These are phyloP conservation scores for Eulimnadia texana DNA, from an alignment of 1,140 invertebrate genomes.

Conservation along the genomic window DNA sequence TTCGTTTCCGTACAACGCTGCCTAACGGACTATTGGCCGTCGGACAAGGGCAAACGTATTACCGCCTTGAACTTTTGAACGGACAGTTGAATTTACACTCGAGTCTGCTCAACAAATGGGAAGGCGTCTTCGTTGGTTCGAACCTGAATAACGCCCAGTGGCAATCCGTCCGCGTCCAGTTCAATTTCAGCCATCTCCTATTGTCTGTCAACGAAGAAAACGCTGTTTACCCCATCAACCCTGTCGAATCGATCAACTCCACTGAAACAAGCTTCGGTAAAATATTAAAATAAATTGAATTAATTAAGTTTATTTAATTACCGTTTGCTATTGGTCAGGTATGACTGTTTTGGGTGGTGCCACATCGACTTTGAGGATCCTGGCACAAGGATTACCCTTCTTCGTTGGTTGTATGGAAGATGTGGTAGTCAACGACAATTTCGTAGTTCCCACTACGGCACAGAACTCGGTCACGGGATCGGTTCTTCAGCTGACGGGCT, in stretches of 20 bases:
- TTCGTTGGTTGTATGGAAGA: slow-evolving; percentile 88
- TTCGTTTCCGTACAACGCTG: slow-evolving; percentile 79
- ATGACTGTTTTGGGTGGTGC: slow-evolving; percentile 63
- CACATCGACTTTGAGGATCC: slow-evolving; percentile 30
- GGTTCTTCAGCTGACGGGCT: slow-evolving; percentile 19
- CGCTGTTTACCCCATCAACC: slow-evolving; percentile 70
- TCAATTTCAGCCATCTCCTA: slow-evolving; percentile 69
- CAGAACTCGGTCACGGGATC: background rate
- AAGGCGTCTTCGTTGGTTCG: slow-evolving; percentile 69
- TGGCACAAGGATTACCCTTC: slow-evolving; percentile 37
- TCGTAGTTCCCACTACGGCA: slow-evolving; percentile 35
- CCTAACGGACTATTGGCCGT: slow-evolving; percentile 69
- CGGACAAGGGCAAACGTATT: slow-evolving; percentile 63
- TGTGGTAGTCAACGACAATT: slow-evolving; percentile 66
- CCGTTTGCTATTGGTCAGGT: background rate
- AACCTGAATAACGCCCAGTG: slow-evolving; percentile 69
- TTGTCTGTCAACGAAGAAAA: slow-evolving; percentile 46
- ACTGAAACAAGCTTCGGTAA: slow-evolving; percentile 31
- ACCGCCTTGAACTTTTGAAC: slow-evolving; percentile 61
- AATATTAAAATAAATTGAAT: slow-evolving; percentile 22
- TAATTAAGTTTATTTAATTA: slow-evolving; percentile 9
- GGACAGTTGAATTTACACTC: slow-evolving; percentile 72
- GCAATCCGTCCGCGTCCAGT: slow-evolving; percentile 47
- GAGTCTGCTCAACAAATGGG: slow-evolving; percentile 68
- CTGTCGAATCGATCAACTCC: slow-evolving; percentile 50